Evolutionary conservation across 2,797 vertebrate genomes (phyloP).

Genomic region (Rhyacichthys aspro): DNA sequence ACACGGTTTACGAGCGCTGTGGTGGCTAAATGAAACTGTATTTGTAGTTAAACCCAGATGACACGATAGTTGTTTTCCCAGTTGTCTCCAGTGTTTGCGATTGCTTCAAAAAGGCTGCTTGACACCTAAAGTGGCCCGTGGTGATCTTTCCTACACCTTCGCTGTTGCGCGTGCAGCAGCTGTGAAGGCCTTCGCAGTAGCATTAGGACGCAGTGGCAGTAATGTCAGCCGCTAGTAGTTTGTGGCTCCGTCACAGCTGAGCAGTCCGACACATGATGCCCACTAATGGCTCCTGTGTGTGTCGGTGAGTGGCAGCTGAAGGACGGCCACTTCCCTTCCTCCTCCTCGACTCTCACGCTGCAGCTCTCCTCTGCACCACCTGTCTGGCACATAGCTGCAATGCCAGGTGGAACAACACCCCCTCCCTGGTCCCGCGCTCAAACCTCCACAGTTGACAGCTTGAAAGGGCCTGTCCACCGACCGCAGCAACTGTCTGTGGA

Average conservation of each 20-base stretch:
- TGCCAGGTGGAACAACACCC: slow-evolving; percentile 72
- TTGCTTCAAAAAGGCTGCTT: not conserved
- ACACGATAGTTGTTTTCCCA: not conserved
- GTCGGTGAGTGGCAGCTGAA: slow-evolving; percentile 48
- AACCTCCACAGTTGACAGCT: slow-evolving; percentile 62
- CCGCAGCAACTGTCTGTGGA: slow-evolving; percentile 63
- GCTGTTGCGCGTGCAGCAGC: not conserved
- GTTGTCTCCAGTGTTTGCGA: not conserved
- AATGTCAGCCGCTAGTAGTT: not conserved
- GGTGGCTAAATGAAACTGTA: not conserved
- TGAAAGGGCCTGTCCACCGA: slow-evolving; percentile 52
- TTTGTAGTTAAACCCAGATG: not conserved
- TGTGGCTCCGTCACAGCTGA: slow-evolving; percentile 13
- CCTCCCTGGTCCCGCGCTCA: slow-evolving; percentile 45
- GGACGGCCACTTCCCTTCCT: slow-evolving; percentile 17
- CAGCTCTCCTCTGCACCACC: slow-evolving; percentile 65
- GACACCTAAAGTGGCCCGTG: not conserved
- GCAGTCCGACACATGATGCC: slow-evolving; percentile 22
- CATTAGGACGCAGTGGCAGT: slow-evolving; percentile 1
- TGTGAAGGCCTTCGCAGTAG: not conserved
- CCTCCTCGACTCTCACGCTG: slow-evolving; percentile 4
- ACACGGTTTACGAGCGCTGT: not conserved
- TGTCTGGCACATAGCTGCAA: slow-evolving; percentile 72
- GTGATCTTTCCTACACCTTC: not conserved
- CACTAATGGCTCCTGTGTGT: slow-evolving; percentile 26